A percentile compares a stretch with the other conserved stretches of the same genome.
phyloP scores from a whole-genome alignment of 2,113 vertebrate genomes.

The Hyla sarda region DNA sequence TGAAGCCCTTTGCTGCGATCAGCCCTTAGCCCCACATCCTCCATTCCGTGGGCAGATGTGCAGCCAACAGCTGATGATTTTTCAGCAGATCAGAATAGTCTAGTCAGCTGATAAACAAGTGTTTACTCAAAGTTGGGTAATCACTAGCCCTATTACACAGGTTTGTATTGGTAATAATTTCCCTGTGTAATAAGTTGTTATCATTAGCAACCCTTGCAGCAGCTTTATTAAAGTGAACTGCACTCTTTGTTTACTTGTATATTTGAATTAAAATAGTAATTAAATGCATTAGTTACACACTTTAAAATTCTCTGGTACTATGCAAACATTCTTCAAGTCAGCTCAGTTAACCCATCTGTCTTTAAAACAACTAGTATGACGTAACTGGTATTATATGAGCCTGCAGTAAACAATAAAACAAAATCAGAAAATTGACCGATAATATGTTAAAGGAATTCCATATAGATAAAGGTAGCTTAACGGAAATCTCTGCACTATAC shows the following conservation, averaged over 20 bases:
- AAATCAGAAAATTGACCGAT: background rate
- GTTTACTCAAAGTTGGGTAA: too few relatives aligned
- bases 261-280: conserved; percentile 41
- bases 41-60: too few relatives aligned
- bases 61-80: too few relatives aligned
- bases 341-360: conserved; percentile 6
- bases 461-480: conserved; percentile 30
- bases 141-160: too few relatives aligned
- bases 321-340: conserved; percentile 16
- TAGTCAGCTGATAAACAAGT: too few relatives aligned
- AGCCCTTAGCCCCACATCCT: too few relatives aligned
- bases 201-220: background rate
- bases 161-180: too few relatives aligned
- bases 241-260: background rate
- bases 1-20: too few relatives aligned
- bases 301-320: conserved; percentile 1
- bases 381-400: conserved; percentile 46
- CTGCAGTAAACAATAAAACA: conserved; percentile 44
- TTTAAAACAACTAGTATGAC: conserved; percentile 35
- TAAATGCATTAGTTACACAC: conserved; percentile 6
- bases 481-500: too few relatives aligned
- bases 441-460: conserved; percentile 47
- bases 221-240: conserved; percentile 1
- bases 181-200: too few relatives aligned
- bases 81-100: too few relatives aligned